phyloP scores from a whole-genome alignment of 2,113 vertebrate species.

The Limnothrissa miodon region DNA sequence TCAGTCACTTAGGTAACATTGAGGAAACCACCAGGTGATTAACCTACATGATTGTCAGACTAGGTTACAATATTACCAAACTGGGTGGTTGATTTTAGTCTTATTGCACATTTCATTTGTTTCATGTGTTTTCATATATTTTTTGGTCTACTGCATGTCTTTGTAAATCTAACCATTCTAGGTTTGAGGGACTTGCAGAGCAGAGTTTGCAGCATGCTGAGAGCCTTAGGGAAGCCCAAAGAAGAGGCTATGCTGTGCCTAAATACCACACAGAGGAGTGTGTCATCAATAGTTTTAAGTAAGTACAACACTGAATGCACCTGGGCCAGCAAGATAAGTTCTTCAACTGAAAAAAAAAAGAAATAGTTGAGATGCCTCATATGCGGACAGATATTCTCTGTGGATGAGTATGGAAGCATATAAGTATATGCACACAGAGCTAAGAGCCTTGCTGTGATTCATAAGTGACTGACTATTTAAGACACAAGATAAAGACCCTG shows the following conservation, averaged over 20 bases:
- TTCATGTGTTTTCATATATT: too few species aligned
- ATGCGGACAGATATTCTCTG: not conserved
- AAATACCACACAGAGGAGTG: conserved; percentile 22
- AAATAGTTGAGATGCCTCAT: not conserved
- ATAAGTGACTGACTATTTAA: too few species aligned
- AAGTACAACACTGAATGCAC: not conserved
- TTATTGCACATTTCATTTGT: not conserved
- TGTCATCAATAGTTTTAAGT: conserved; percentile 20
- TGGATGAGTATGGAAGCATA: not conserved
- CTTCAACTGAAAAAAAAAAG: not conserved
- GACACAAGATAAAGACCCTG: not conserved
- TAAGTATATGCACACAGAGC: not conserved
- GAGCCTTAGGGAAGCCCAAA: not conserved
- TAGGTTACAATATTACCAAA: not conserved
- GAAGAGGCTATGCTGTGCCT: conserved; percentile 5
- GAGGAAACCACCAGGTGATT: conserved; percentile 23
- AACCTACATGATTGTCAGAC: not conserved
- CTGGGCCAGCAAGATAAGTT: not conserved
- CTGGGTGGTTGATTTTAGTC: not conserved
- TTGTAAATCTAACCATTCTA: not conserved
- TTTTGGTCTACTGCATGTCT: not conserved
- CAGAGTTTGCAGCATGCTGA: not conserved
- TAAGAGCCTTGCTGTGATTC: too few species aligned
- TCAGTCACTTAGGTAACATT: conserved; percentile 32
- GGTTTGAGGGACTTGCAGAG: conserved; percentile 29